Conservation (phyloP, 2,888 invertebrate species). For the Sthenelais limicola region DNA sequence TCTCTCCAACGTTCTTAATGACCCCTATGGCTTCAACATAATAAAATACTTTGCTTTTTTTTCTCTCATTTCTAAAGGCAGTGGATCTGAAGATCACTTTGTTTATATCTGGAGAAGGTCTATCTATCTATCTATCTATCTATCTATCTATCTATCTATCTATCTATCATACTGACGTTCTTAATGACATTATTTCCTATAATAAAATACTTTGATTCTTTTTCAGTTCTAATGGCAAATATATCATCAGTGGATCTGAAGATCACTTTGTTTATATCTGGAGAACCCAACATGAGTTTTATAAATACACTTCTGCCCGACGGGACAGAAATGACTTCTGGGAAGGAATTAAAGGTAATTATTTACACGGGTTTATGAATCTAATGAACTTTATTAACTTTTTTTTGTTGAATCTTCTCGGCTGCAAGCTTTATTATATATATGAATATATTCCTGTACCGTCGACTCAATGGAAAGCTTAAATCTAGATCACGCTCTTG, state of each 20-base stretch:
- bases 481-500: too few relatives aligned
- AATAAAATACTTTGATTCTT: constrained; percentile 16
- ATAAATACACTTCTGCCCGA: constrained; percentile 91
- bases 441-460: too few relatives aligned
- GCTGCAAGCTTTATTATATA: too few relatives aligned
- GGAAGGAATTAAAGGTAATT: constrained; percentile 91
- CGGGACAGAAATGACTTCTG: constrained; percentile 97
- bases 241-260: constrained; percentile 97
- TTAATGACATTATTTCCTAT: not conserved
- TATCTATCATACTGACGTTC: too few relatives aligned
- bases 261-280: constrained; percentile 98
- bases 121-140: not conserved
- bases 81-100: constrained; percentile 97
- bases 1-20: too few relatives aligned
- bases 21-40: not conserved
- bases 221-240: constrained; percentile 93
- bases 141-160: not conserved
- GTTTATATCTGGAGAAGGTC: constrained; percentile 79
- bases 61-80: constrained; percentile 92
- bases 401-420: too few relatives aligned
- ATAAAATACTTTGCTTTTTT: constrained; percentile 30
- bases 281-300: constrained; percentile 97
- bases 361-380: too few relatives aligned
- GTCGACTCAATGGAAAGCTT: too few relatives aligned
- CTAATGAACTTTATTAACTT: too few relatives aligned